Conservation (phyloP, 2,888 invertebrate species). For the Baccha elongata region DNA sequence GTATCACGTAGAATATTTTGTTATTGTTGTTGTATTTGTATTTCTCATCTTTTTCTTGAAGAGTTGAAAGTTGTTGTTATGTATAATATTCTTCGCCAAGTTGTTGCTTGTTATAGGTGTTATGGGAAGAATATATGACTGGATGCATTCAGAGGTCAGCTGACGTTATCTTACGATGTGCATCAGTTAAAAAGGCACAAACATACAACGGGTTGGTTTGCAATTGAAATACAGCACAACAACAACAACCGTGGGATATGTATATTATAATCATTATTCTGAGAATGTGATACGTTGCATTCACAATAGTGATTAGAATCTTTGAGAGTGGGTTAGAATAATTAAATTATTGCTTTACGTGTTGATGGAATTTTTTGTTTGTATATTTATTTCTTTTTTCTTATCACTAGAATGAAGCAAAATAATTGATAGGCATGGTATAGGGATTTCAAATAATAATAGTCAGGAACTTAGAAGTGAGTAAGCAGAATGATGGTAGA, state of each 20-base stretch:
- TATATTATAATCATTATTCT: constrained; percentile 56
- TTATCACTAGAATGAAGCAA: background rate
- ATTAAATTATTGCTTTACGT: constrained; percentile 66
- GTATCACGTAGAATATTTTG: constrained; percentile 10
- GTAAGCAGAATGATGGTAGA: too few species aligned
- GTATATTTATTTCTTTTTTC: background rate
- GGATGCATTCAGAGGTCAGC: constrained; percentile 59
- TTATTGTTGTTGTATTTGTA: background rate
- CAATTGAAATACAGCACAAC: constrained; percentile 11
- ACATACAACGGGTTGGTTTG: background rate
- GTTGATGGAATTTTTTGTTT: constrained; percentile 53
- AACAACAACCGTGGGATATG: constrained; percentile 11
- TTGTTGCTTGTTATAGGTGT: background rate
- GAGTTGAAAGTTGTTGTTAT: constrained; percentile 57
- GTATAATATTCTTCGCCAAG: constrained; percentile 8
- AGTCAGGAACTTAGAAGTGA: background rate
- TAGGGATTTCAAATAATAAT: background rate
- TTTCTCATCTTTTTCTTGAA: too few species aligned
- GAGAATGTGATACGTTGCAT: constrained; percentile 54
- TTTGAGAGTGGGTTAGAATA: constrained; percentile 63
- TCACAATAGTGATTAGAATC: constrained; percentile 45
- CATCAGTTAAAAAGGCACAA: constrained; percentile 20
- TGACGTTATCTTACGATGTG: constrained; percentile 59
- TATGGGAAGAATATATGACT: constrained; percentile 46
- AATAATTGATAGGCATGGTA: background rate